Evolutionary conservation across 2,113 vertebrate species (phyloP), one percentile per base, ranked within the genome.

Genomic region (Ochotona princeps): DNA sequence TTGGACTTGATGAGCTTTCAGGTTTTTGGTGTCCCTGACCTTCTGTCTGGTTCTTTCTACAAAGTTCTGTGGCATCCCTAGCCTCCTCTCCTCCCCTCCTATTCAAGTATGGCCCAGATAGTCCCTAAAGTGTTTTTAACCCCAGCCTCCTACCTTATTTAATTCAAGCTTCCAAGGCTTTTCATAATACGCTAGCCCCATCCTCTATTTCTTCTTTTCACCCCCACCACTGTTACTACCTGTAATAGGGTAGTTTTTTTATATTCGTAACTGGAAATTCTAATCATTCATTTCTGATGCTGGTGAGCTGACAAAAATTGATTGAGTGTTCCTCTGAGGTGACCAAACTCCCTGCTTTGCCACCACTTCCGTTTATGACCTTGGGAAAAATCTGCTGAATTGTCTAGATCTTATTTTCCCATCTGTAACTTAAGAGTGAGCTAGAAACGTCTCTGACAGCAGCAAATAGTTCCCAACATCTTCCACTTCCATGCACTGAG

Each of bases 401-500:
- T 90, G 7, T 28, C 54, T 76, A 66, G 21, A 89, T 14, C 21
- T 91, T 10, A 91, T 79, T 93, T 82, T 74, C 13, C 30, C 26
- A n/a, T 74, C 54, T 86, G 32, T 70, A 74, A 81, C 20, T 78
- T 85, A 73, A 89, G 51, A 35, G 72, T 92, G 14, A 28, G 87
- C 76, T 72, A 91, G 73, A 86, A 83, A 21, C 4, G 9, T 89
- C 23, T 80, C 75, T 76, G 35, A 89, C 95, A 94, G 1, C 30
- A 69, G 14, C 1, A 72, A 87, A 66, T 51, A 76, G 15, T 28
- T 70, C 35, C 38, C 30, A 91, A 20, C 20, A 49, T 76, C 20
- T 65, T 93, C 51, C 32, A 60, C 44, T 87, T 94, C 8, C 76
- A 95, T 49, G 61, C 54, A 92, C n/a, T 11, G 70, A 90, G 57